These are phyloP conservation scores for Balaenoptera acutorostrata DNA, from an alignment of 2,113 vertebrate species.

Conservation along the genomic window DNA sequence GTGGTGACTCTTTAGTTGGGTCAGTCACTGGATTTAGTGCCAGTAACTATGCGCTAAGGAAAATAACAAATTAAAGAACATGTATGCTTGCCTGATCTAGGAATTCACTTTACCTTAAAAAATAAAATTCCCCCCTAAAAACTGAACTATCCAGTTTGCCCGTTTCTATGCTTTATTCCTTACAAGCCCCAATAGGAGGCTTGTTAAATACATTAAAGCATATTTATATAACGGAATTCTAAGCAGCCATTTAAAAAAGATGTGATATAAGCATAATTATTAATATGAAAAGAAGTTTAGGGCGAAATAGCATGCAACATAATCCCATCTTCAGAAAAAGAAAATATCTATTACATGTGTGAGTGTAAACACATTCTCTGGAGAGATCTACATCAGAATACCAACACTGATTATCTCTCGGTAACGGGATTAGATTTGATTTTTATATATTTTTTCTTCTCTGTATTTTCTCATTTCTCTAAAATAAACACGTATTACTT, in stretches of 20 bases:
- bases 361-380: not conserved
- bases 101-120: not conserved
- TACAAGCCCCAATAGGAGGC: not conserved
- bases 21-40: not conserved
- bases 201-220: not conserved
- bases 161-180: not conserved
- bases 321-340: not conserved
- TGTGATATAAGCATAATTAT: not conserved
- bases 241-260: not conserved
- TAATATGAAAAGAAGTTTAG: not conserved
- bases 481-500: not conserved
- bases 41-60: not conserved
- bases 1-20: not conserved
- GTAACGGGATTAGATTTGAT: not conserved
- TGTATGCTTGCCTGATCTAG: not conserved
- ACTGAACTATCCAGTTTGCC: not conserved
- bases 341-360: not conserved
- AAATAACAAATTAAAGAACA: not conserved
- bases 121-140: not conserved
- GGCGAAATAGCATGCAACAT: not conserved
- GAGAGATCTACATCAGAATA: not conserved
- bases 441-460: not conserved
- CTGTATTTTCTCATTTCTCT: not conserved
- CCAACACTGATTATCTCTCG: not conserved
- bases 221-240: not conserved